phyloP scores from a whole-genome alignment of 2,113 vertebrate genomes.

The Paramormyrops kingsleyae region DNA sequence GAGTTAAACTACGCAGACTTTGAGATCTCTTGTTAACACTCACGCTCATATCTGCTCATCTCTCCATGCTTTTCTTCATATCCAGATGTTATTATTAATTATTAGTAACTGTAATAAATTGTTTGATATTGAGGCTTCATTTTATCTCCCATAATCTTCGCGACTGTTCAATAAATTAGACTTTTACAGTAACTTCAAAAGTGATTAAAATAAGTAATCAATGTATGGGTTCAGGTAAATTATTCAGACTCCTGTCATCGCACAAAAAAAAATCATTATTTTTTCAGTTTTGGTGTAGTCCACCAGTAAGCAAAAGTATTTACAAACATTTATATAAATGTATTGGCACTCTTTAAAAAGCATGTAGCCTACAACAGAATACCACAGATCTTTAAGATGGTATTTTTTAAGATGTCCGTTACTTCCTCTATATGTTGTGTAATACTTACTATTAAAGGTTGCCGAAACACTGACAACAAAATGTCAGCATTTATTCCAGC shows the following conservation, averaged over 20 bases:
- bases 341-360: not conserved
- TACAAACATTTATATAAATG: not conserved
- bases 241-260: not conserved
- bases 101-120: not conserved
- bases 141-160: not conserved
- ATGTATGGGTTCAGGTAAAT: not conserved
- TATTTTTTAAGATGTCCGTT: not conserved
- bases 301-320: not conserved
- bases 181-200: not conserved
- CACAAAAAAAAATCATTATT: not conserved
- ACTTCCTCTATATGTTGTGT: not conserved
- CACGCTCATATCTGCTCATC: not conserved
- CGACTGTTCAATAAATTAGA: not conserved
- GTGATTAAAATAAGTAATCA: not conserved
- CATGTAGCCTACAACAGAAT: not conserved
- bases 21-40: not conserved
- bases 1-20: not conserved
- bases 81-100: not conserved
- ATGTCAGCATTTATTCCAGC: not conserved
- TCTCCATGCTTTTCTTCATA: not conserved
- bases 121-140: not conserved
- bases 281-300: not conserved
- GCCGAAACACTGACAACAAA: not conserved
- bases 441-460: not conserved
- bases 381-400: not conserved